phyloP scores from a whole-genome alignment of 2,113 vertebrate species.

The Lepus timidus region DNA sequence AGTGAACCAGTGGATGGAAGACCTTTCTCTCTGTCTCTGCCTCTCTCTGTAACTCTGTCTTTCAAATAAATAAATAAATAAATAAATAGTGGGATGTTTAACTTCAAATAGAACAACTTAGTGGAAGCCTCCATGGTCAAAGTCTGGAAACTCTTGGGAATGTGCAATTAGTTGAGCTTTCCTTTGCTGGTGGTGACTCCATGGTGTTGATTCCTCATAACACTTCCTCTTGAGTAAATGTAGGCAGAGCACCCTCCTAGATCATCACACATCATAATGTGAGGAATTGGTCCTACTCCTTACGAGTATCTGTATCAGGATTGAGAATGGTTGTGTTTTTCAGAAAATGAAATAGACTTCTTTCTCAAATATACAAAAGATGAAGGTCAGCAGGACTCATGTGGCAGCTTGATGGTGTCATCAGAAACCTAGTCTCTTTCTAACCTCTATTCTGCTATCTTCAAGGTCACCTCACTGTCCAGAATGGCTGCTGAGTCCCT shows the following conservation, averaged over 20 bases:
- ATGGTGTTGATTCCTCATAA: slow-evolving; percentile 29
- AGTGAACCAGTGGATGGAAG: no score
- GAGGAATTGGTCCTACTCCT: neutral
- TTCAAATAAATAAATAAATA: no score
- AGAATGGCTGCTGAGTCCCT: neutral
- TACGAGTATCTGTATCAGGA: neutral
- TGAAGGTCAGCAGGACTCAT: neutral
- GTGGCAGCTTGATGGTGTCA: neutral
- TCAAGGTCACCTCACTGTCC: neutral
- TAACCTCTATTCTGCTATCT: neutral
- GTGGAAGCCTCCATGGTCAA: neutral
- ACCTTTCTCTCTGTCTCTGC: no score
- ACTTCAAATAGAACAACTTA: slow-evolving; percentile 21
- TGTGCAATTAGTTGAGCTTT: neutral
- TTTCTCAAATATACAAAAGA: slow-evolving; percentile 25
- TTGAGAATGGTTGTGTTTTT: slow-evolving; percentile 42
- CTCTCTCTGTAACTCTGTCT: no score
- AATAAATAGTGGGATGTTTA: neutral
- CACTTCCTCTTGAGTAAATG: slow-evolving; percentile 36
- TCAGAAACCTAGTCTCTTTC: slow-evolving; percentile 4
- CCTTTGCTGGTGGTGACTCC: slow-evolving; percentile 28
- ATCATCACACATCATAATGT: neutral
- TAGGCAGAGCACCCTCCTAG: neutral
- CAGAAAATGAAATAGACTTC: slow-evolving; percentile 30
- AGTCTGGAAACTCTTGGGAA: neutral